Evolutionary conservation across 2,888 invertebrate genomes (phyloP).

Genomic region (Drosophila meridionalis): DNA sequence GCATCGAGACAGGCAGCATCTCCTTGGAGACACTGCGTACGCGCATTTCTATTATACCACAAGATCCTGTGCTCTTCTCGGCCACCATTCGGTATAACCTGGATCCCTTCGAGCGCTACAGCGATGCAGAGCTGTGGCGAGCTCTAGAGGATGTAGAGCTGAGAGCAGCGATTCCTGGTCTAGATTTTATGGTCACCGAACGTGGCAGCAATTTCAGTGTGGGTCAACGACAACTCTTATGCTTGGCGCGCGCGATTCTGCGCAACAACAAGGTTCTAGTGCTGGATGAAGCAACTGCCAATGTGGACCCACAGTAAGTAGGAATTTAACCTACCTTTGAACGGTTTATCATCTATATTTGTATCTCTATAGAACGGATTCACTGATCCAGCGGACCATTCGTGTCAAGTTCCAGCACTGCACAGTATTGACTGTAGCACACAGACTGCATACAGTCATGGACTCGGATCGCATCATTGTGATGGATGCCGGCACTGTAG

Average conservation of each 20-base stretch:
- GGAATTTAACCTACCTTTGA: too few species aligned
- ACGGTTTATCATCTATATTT: too few species aligned
- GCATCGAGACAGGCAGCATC: slow-evolving; percentile 86
- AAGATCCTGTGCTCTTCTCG: slow-evolving; percentile 86
- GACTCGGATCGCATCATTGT: slow-evolving; percentile 95
- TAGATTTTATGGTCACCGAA: slow-evolving; percentile 87
- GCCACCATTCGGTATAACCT: slow-evolving; percentile 88
- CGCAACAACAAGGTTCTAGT: slow-evolving; percentile 88
- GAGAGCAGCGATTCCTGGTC: slow-evolving; percentile 85
- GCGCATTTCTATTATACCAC: slow-evolving; percentile 87
- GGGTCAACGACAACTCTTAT: slow-evolving; percentile 89
- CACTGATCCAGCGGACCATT: slow-evolving; percentile 93
- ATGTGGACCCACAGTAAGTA: slow-evolving; percentile 88
- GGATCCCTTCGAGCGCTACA: slow-evolving; percentile 86
- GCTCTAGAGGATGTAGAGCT: slow-evolving; percentile 85
- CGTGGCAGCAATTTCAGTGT: slow-evolving; percentile 88
- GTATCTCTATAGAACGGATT: slow-evolving; percentile 87
- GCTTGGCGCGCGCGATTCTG: slow-evolving; percentile 88
- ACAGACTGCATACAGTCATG: slow-evolving; percentile 96
- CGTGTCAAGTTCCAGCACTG: slow-evolving; percentile 91
- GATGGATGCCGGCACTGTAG: slow-evolving; percentile 92
- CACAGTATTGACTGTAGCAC: slow-evolving; percentile 96
- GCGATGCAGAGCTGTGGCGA: slow-evolving; percentile 83
- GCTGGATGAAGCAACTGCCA: slow-evolving; percentile 90
- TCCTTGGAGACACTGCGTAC: slow-evolving; percentile 86